Evolutionary conservation across 2,888 invertebrate species (phyloP), one percentile per base, ranked within the genome.

Genomic region (Pammene aurita): DNA sequence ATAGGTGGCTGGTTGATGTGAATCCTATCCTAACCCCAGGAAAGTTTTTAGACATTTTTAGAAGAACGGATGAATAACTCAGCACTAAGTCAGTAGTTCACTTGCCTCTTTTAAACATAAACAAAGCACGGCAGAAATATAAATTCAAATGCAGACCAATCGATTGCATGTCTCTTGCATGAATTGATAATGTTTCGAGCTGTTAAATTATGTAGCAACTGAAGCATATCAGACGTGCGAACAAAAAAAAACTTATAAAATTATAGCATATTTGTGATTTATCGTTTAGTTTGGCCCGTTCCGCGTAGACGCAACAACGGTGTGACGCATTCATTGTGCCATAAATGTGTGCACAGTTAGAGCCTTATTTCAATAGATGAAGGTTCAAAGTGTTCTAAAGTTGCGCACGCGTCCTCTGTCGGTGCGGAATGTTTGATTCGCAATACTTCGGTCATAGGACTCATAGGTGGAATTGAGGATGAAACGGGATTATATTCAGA

Each of bases 371-470:
- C 54, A 34, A 54, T 54, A 11, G 26, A 2, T 13, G 7, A 34
- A 34, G 54, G 34, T 54, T 2, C 18, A 18, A 50, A 2, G 5
- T 26, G 26, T 26, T 26, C 26, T 2, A 26, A 26, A 26, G n/a
- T 13, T 62, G 50, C 62, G 50, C 48, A 50, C 50, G 75, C 77
- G 80, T 83, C 76, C 50, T 38, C 61, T 48, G 48, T 62, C 50
- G 18, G 61, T 50, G 61, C 9, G 84, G 88, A 86, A 86, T 88
- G 86, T 83, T 82, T 82, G 83, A 84, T 81, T 84, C 82, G 82
- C 80, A 75, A 60, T 54, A 81, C 84, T 84, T 84, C 85, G 82
- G 85, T 83, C 84, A 86, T 83, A 80, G 75, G 72, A 82, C 85
- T 83, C 84, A 86, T 83, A 80, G 75, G 72, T 78, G 71, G 84